Base-by-base conservation (phyloP, 1,140 invertebrate species). In the Apis dorsata region DNA sequence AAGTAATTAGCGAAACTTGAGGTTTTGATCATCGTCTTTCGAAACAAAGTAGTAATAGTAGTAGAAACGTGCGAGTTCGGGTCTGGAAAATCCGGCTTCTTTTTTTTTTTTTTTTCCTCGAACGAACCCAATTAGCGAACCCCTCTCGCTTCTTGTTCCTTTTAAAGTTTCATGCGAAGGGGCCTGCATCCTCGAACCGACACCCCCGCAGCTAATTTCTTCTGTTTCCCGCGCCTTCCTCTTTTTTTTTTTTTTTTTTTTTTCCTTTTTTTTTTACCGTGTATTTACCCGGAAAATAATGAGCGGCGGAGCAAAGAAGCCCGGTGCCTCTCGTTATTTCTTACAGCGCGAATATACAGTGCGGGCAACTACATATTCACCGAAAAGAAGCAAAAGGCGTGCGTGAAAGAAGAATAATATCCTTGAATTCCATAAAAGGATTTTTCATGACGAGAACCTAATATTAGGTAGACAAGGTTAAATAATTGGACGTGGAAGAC, bases 261-360 rank as follows among this genome's bases (percentile, higher is more conserved):
- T 28, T 13, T 19, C 13, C 13, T 28, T 28, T 19, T 15, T 0
- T 19, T 44, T 34, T 65, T 49, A 12, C 62, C 17, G 17, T 59
- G 83, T 85, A 85, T 85, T 88, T 87, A 79, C 87, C 71, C 75
- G 71, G 86, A 85, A 88, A 88, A 88, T 88, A 88, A 88, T 83
- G 87, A 88, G 87, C 44, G 65, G 59, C 17, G 59, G 63, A 74
- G 62, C 62, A 74, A 65, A 63, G 59, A 79, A 75, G 34, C 65
- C 62, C 3, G 13, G 17, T 44, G 68, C 66, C 86, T 87, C 86
- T 88, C 86, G 82, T 87, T 88, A 87, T 85, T 88, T 86, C 82
- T 77, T 86, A 24, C 21, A 10, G 34, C 44, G 1, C 34, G 21
- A 13, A n/a, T 12, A 34, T 7, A 66, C 60, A 24, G 60, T 19